A percentile compares a stretch with the other conserved stretches of the same genome.
Conservation (phyloP, 2,797 vertebrate genomes). For the Melanotaenia maccullochi region DNA sequence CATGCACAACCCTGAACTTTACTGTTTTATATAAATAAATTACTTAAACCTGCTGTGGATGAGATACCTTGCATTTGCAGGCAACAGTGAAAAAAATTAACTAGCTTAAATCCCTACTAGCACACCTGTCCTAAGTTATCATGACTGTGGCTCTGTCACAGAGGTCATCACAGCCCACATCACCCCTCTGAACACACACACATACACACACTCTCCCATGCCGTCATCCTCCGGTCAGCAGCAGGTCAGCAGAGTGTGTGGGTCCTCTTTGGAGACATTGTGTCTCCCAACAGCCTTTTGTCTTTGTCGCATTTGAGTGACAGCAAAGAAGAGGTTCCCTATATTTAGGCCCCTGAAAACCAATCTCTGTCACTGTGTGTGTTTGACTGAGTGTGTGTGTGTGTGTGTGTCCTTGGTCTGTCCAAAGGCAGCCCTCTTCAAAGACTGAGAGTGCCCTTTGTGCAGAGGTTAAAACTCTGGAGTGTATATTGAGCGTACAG, state of each 20-base stretch:
- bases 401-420: conserved; percentile 47
- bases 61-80: too few relatives aligned
- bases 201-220: conserved; percentile 27
- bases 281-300: conserved; percentile 73
- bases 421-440: conserved; percentile 75
- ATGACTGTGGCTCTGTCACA: conserved; percentile 26
- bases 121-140: conserved; percentile 42
- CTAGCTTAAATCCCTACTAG: background rate
- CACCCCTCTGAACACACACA: conserved; percentile 12
- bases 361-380: conserved; percentile 68
- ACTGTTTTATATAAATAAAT: background rate
- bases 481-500: conserved; percentile 66
- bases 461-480: conserved; percentile 68
- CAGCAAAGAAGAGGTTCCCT: conserved; percentile 76
- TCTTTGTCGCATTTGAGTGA: conserved; percentile 76
- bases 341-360: conserved; percentile 81
- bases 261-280: conserved; percentile 58
- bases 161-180: conserved; percentile 27
- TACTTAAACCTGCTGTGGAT: background rate
- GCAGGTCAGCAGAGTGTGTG: conserved; percentile 56
- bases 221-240: conserved; percentile 62
- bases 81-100: background rate
- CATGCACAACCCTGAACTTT: background rate
- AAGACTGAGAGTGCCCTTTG: conserved; percentile 75
- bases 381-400: conserved; percentile 49